These are phyloP conservation scores for Aplysina aerophoba DNA, from an alignment of 37 sponge, comb jelly and placozoan genomes.

Conservation along the genomic window DNA sequence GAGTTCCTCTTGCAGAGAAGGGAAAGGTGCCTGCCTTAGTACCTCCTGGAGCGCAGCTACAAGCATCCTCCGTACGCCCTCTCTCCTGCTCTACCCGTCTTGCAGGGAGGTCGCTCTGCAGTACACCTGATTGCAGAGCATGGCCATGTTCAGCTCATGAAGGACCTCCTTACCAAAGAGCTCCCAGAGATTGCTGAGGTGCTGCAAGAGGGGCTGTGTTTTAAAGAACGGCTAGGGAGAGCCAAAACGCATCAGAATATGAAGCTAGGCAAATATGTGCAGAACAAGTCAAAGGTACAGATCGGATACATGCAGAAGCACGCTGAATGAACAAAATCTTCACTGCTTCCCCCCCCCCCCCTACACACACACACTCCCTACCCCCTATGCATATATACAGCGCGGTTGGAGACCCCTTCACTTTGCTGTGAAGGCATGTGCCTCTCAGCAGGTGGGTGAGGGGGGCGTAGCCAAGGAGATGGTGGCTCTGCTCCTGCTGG, in stretches of 20 bases:
- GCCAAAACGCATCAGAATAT: not conserved
- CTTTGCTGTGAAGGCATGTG: conserved; percentile 3
- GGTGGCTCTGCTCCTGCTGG: conserved; percentile 25
- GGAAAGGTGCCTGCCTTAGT: not conserved
- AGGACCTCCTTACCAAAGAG: not conserved
- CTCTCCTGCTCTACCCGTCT: not conserved
- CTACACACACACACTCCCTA: not conserved
- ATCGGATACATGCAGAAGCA: not conserved
- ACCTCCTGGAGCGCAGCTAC: not conserved
- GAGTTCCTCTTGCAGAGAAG: conserved; percentile 7
- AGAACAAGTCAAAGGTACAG: conserved; percentile 22
- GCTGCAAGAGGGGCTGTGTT: not conserved
- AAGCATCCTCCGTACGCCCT: not conserved
- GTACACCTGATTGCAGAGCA: conserved; percentile 6
- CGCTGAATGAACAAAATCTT: no score
- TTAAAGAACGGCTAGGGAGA: not conserved
- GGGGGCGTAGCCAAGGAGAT: not conserved
- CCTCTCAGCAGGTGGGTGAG: not conserved
- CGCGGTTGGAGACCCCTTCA: conserved; percentile 25
- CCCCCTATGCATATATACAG: not conserved
- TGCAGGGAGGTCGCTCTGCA: conserved; percentile 29
- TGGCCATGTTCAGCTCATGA: not conserved
- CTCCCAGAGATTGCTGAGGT: not conserved
- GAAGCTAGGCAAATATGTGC: not conserved
- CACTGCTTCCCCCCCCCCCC: not conserved